Evolutionary conservation across 2,888 invertebrate genomes (phyloP).

Genomic region (Iphiclides podalirius): DNA sequence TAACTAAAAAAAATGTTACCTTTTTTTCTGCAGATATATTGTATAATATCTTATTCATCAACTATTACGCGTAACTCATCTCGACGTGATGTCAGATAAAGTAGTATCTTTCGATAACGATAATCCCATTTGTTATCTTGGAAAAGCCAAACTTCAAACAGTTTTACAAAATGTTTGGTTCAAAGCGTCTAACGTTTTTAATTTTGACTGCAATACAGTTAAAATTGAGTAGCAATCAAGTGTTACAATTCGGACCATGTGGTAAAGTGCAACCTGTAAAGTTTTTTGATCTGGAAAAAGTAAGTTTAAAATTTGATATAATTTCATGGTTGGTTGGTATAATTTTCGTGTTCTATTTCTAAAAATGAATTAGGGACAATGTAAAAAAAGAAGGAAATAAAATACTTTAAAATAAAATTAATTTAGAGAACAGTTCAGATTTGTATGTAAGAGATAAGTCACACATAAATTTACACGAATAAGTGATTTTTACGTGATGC

Average conservation of each 20-base stretch:
- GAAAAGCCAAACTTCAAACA: background rate
- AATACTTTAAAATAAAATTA: background rate
- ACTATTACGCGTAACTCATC: background rate
- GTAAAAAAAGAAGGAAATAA: too few relatives aligned
- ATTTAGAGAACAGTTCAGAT: too few relatives aligned
- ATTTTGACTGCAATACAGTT: conserved; percentile 20
- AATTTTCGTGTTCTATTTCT: background rate
- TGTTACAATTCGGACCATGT: conserved; percentile 60
- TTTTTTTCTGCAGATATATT: too few relatives aligned
- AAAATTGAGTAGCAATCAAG: conserved; percentile 42
- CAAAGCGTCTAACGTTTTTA: conserved; percentile 3
- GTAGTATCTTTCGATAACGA: conserved; percentile 13
- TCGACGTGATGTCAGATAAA: conserved; percentile 10
- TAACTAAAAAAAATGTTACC: too few relatives aligned
- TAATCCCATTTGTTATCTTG: conserved; percentile 1
- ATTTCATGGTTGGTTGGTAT: background rate
- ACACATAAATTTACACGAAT: too few relatives aligned
- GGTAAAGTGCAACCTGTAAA: conserved; percentile 50
- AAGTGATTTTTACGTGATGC: too few relatives aligned
- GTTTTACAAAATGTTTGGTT: conserved; percentile 10
- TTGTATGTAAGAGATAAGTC: too few relatives aligned
- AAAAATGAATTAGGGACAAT: too few relatives aligned
- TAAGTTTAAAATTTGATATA: too few relatives aligned
- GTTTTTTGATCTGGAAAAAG: conserved; percentile 61
- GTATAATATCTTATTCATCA: too few relatives aligned